phyloP scores from a whole-genome alignment of 2,113 vertebrate genomes.

The Murina feae region DNA sequence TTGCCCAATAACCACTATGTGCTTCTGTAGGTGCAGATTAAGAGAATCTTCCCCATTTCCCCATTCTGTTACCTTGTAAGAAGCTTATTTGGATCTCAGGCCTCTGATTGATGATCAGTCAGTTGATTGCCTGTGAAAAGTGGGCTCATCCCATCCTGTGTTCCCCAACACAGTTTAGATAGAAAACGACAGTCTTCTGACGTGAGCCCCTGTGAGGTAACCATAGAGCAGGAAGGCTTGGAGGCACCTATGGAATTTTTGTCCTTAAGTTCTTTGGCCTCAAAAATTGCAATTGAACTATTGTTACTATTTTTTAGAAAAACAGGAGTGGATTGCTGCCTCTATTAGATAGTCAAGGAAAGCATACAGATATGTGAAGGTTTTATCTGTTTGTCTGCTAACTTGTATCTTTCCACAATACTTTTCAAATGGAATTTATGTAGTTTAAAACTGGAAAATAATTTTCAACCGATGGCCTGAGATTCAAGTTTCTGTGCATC shows the following conservation, averaged over 20 bases:
- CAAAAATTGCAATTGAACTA: background rate
- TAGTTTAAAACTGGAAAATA: conserved; percentile 50
- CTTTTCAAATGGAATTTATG: conserved; percentile 22
- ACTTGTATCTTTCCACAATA: conserved; percentile 20
- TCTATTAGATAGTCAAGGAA: background rate
- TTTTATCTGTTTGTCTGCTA: background rate
- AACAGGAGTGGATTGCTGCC: background rate
- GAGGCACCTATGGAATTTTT: conserved; percentile 14
- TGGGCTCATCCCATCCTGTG: background rate
- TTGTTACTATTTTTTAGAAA: conserved; percentile 28
- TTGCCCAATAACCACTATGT: background rate
- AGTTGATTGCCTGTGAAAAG: background rate
- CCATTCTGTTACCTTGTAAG: background rate
- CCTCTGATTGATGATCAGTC: background rate
- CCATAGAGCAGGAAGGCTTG: background rate
- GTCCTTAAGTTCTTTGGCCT: background rate
- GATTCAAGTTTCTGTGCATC: background rate
- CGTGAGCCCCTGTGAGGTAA: background rate
- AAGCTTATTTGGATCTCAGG: background rate
- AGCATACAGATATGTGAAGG: background rate
- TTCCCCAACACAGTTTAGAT: background rate
- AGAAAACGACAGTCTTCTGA: background rate
- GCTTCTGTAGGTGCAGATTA: background rate
- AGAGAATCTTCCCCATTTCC: background rate
- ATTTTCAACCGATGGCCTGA: background rate